Evolutionary conservation across 2,797 vertebrate genomes (phyloP).

Genomic region (Mergus octosetaceus): DNA sequence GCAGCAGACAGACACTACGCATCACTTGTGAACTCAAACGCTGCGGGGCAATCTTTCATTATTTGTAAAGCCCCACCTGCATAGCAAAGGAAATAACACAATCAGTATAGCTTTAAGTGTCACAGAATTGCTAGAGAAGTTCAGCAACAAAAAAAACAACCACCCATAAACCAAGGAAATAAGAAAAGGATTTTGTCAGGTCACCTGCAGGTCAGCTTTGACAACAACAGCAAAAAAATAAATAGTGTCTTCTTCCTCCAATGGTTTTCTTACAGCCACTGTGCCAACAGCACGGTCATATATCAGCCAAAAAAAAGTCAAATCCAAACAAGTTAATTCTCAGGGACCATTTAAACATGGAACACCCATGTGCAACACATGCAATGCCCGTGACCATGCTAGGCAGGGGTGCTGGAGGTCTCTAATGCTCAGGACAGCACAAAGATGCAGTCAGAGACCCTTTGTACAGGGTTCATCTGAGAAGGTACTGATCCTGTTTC

Average conservation of each 20-base stretch:
- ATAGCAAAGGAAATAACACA: not conserved
- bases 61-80: not conserved
- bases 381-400: not conserved
- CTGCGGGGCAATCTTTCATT: not conserved
- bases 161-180: not conserved
- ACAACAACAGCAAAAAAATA: not conserved
- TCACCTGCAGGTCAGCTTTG: not conserved
- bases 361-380: not conserved
- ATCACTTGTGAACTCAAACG: not conserved
- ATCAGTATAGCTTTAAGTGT: not conserved
- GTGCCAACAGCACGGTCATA: not conserved
- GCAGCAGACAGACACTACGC: not conserved
- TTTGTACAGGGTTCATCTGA: not conserved
- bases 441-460: not conserved
- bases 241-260: not conserved
- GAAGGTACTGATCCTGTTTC: fast-evolving
- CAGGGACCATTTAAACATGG: not conserved
- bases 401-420: not conserved
- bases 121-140: not conserved
- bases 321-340: not conserved
- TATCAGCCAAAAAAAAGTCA: not conserved
- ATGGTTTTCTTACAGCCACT: not conserved
- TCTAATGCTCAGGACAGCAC: not conserved
- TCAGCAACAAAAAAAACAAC: not conserved
- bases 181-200: not conserved